Evolutionary conservation across 1,140 invertebrate species (phyloP).

Genomic region (Macrotrachela quadricornifera): DNA sequence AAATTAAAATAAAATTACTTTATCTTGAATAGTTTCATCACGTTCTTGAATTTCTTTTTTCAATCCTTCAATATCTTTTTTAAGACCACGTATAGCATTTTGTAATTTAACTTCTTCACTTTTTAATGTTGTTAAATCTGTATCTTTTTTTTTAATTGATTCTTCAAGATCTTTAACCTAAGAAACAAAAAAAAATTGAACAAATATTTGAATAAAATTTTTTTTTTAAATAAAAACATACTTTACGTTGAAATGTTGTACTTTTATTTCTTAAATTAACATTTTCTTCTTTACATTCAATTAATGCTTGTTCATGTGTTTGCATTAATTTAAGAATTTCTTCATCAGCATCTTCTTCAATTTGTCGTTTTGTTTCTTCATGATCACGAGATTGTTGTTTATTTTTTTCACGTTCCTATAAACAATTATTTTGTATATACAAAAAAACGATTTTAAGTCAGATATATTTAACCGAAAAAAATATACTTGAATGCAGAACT

Average conservation of each 20-base stretch:
- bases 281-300: constrained; percentile 52
- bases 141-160: constrained; percentile 49
- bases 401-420: constrained; percentile 22
- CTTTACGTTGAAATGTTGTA: constrained; percentile 13
- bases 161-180: constrained; percentile 35
- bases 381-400: constrained; percentile 35
- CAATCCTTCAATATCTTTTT: constrained; percentile 31
- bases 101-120: constrained; percentile 45
- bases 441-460: too few relatives aligned
- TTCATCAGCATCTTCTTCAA: constrained; percentile 58
- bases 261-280: constrained; percentile 37
- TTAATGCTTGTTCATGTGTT: constrained; percentile 48
- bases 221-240: not conserved
- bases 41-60: constrained; percentile 43
- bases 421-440: too few relatives aligned
- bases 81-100: constrained; percentile 46
- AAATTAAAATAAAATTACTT: constrained; percentile 24
- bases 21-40: constrained; percentile 54
- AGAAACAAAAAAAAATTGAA: not conserved
- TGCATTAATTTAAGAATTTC: constrained; percentile 49
- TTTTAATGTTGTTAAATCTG: constrained; percentile 45
- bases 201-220: constrained; percentile 37
- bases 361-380: constrained; percentile 50
- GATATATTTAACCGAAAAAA: too few relatives aligned
- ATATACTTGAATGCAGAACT: too few relatives aligned